phyloP scores from a whole-genome alignment of 2,888 invertebrate genomes.

The Metallyticus violacea region DNA sequence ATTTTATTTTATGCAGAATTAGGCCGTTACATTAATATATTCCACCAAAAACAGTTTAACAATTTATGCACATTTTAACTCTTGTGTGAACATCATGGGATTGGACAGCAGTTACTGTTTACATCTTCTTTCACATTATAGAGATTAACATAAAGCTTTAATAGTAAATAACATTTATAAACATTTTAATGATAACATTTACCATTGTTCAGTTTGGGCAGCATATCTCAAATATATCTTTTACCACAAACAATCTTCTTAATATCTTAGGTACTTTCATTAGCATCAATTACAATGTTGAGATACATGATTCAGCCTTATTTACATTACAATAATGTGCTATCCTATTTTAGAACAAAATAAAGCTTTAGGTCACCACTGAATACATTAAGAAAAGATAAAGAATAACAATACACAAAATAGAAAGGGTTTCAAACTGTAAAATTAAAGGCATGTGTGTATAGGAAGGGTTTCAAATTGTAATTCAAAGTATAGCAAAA shows the following conservation, averaged over 20 bases:
- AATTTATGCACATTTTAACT: background rate
- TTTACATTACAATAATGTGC: too few species aligned
- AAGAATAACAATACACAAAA: too few species aligned
- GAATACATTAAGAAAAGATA: too few species aligned
- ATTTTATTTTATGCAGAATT: background rate
- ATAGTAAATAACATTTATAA: background rate
- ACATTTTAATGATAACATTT: background rate
- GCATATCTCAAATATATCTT: background rate
- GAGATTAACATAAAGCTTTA: background rate
- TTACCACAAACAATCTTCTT: background rate
- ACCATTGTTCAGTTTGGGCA: background rate
- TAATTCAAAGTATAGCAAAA: too few species aligned
- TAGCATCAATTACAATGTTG: background rate
- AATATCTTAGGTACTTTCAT: background rate
- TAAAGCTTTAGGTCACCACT: too few species aligned
- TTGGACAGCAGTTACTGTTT: background rate
- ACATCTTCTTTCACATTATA: background rate
- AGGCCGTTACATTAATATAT: background rate
- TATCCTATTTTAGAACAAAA: too few species aligned
- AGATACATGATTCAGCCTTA: background rate
- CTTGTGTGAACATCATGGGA: background rate
- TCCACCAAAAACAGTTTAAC: background rate
- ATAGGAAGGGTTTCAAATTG: too few species aligned
- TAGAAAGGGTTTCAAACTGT: too few species aligned
- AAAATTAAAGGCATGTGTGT: too few species aligned